These are phyloP conservation scores for Melangyna quadrimaculata DNA, from an alignment of 2,888 invertebrate genomes.

Conservation along the genomic window DNA sequence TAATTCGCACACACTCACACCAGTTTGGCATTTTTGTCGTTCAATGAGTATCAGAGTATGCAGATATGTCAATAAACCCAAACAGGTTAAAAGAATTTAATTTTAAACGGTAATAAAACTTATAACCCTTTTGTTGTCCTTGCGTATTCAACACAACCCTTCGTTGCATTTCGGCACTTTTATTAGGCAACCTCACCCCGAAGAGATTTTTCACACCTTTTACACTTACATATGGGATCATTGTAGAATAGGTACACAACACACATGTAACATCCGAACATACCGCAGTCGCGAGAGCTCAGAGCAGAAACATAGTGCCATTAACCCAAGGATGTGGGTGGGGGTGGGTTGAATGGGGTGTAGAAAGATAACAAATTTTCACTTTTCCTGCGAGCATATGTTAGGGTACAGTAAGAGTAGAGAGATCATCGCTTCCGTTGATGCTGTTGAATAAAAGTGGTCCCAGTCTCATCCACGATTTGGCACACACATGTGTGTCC, in stretches of 20 bases:
- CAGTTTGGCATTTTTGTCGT: background rate
- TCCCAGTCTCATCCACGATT: conserved; percentile 15
- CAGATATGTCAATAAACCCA: conserved; percentile 39
- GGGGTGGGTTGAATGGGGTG: conserved; percentile 38
- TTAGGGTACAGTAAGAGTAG: background rate
- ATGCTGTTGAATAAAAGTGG: background rate
- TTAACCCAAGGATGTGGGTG: conserved; percentile 6
- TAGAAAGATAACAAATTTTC: conserved; percentile 17
- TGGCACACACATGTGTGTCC: conserved; percentile 52
- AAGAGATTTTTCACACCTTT: conserved; percentile 69
- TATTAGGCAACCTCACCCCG: conserved; percentile 52
- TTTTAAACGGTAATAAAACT: conserved; percentile 71
- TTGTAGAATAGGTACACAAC: background rate
- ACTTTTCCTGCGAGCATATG: conserved; percentile 45
- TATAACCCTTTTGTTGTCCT: conserved; percentile 54
- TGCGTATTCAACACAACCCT: conserved; percentile 28
- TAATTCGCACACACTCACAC: conserved; percentile 37
- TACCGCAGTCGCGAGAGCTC: conserved; percentile 41
- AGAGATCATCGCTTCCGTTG: conserved; percentile 34
- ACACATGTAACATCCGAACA: conserved; percentile 5
- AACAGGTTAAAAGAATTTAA: conserved; percentile 71
- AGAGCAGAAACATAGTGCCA: conserved; percentile 14
- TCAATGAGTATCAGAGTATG: background rate
- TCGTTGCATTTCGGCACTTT: conserved; percentile 57
- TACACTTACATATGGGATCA: conserved; percentile 51